Percentiles rank a stretch among this genome's conserved stretches.
Conservation (phyloP, 2,888 invertebrate species). For the Tetragnatha montana region DNA sequence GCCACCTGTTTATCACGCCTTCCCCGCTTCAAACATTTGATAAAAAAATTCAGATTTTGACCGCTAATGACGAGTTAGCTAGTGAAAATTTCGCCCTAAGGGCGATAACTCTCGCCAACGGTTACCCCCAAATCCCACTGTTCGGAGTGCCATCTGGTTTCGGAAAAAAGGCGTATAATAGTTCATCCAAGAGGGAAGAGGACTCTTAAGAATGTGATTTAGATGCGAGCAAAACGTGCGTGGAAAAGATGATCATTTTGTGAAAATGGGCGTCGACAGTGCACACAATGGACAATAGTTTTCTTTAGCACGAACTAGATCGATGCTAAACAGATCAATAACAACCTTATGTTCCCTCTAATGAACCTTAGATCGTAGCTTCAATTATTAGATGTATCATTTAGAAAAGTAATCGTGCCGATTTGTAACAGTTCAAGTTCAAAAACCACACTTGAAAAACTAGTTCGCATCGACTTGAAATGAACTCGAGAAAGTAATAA, state of each 20-base stretch:
- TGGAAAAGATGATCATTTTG: neutral
- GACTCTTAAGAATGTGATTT: neutral
- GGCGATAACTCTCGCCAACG: too few species aligned
- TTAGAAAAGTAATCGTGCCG: neutral
- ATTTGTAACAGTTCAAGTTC: neutral
- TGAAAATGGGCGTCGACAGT: slow-evolving; percentile 38
- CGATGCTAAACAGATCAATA: slow-evolving; percentile 10
- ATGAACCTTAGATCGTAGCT: neutral
- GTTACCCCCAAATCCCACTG: too few species aligned
- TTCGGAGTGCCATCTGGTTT: too few species aligned
- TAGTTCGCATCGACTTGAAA: too few species aligned
- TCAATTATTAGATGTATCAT: neutral
- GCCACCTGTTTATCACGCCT: too few species aligned
- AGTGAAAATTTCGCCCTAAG: too few species aligned
- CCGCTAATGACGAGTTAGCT: too few species aligned
- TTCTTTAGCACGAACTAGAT: slow-evolving; percentile 27
- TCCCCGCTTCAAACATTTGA: too few species aligned
- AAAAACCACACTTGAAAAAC: neutral
- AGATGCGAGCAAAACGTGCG: neutral
- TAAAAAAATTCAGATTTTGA: too few species aligned
- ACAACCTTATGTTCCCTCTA: slow-evolving; percentile 14
- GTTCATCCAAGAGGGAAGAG: too few species aligned
- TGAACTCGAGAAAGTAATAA: too few species aligned
- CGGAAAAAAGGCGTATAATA: too few species aligned
- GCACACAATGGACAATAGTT: slow-evolving; percentile 51